Conservation (phyloP, 2,888 invertebrate genomes). For the Clunio marinus region DNA sequence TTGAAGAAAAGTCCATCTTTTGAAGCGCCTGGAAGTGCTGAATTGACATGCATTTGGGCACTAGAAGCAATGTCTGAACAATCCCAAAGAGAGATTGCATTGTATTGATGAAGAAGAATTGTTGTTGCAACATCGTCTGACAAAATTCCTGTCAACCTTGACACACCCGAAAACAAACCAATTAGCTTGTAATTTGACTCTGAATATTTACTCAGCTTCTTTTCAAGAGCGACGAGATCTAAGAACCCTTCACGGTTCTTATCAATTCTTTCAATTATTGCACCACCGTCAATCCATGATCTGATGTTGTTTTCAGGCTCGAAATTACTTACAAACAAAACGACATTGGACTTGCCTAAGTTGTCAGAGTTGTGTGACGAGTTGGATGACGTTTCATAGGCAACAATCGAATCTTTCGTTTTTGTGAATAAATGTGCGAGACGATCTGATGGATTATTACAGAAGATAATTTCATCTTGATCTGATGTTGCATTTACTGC, state of each 20-base stretch:
- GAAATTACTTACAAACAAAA: constrained; percentile 58
- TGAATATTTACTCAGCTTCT: constrained; percentile 61
- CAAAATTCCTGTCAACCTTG: constrained; percentile 83
- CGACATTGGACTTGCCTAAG: not conserved
- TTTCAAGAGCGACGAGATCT: constrained; percentile 71
- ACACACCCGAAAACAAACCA: constrained; percentile 81
- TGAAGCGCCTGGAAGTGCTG: constrained; percentile 65
- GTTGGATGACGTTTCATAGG: not conserved
- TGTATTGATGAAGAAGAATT: constrained; percentile 71
- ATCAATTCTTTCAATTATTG: constrained; percentile 72
- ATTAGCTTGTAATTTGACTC: constrained; percentile 65
- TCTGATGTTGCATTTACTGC: constrained; percentile 75
- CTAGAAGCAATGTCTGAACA: constrained; percentile 81
- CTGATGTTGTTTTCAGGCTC: constrained; percentile 72
- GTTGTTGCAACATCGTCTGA: constrained; percentile 80
- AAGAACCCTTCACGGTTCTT: constrained; percentile 76
- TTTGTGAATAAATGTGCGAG: constrained; percentile 40
- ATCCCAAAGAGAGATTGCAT: constrained; percentile 85
- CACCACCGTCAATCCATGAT: constrained; percentile 77
- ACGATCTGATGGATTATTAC: constrained; percentile 41
- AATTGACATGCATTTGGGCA: constrained; percentile 78
- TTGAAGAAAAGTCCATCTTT: constrained; percentile 89
- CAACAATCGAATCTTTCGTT: not conserved
- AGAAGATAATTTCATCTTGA: constrained; percentile 73
- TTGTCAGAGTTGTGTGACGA: not conserved